Percentiles rank a stretch among this genome's conserved stretches.
Evolutionary conservation across 2,888 invertebrate genomes (phyloP).

Genomic region (Teinopalpus imperialis): DNA sequence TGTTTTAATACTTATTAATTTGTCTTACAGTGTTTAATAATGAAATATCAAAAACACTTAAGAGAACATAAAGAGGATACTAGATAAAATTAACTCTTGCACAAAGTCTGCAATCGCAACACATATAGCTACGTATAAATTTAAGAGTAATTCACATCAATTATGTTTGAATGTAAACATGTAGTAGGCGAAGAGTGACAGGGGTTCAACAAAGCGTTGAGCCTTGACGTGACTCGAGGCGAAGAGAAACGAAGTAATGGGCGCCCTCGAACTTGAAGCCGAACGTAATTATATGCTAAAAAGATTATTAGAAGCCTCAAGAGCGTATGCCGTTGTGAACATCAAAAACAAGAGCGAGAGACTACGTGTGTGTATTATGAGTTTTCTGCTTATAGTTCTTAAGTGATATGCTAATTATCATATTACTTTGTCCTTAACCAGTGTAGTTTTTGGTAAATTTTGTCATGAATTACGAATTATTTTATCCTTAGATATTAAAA

Average conservation of each 20-base stretch:
- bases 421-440: no score
- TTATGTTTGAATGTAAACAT: constrained; percentile 39
- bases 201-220: constrained; percentile 30
- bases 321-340: constrained; percentile 22
- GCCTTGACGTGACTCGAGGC: constrained; percentile 38
- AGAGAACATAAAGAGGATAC: constrained; percentile 4
- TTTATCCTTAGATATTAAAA: not conserved
- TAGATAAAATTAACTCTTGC: constrained; percentile 19
- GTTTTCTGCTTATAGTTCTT: not conserved
- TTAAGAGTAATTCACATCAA: constrained; percentile 30
- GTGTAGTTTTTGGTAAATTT: no score
- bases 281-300: constrained; percentile 35
- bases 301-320: constrained; percentile 32
- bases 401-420: no score
- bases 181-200: constrained; percentile 38
- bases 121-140: constrained; percentile 15
- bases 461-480: no score
- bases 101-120: constrained; percentile 17
- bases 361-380: not conserved
- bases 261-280: constrained; percentile 31
- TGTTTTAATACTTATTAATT: no score
- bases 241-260: constrained; percentile 34
- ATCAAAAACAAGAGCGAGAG: constrained; percentile 15
- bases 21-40: no score
- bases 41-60: no score